Evolutionary conservation across 2,113 vertebrate species (phyloP).

Genomic region (Ranitomeya variabilis): DNA sequence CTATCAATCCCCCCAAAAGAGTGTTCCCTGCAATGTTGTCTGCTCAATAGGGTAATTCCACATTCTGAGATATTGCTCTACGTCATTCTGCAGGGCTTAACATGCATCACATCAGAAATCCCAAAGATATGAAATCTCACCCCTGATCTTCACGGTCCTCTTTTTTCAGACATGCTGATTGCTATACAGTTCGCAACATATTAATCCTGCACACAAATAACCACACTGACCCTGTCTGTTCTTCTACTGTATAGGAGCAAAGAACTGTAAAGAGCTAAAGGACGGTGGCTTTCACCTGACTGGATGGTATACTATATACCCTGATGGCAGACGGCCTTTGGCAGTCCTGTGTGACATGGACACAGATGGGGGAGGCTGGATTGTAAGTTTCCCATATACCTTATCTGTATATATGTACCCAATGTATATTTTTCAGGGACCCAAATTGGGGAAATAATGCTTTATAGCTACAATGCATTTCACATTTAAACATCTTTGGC

Average conservation of each 20-base stretch:
- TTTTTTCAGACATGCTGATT: no score
- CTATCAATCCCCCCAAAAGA: no score
- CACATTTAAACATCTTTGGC: no score
- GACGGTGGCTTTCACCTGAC: background rate
- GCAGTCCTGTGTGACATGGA: slow-evolving; percentile 57
- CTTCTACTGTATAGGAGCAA: slow-evolving; percentile 20
- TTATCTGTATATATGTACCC: no score
- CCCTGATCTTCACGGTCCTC: no score
- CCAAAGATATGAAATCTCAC: no score
- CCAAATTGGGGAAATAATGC: background rate
- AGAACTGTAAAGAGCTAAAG: slow-evolving; percentile 27
- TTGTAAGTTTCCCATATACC: slow-evolving; percentile 16
- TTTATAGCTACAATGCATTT: background rate
- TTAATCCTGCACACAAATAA: background rate
- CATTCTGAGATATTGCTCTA: no score
- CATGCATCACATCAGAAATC: no score
- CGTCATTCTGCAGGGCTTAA: no score
- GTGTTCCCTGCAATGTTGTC: no score
- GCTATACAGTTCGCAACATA: no score
- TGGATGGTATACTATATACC: slow-evolving; percentile 51
- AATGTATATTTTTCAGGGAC: background rate
- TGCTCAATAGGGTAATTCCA: no score
- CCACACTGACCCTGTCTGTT: background rate
- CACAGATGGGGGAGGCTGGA: slow-evolving; percentile 54
- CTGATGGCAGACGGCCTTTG: slow-evolving; percentile 21